These are phyloP conservation scores for Hetaerina americana DNA, from an alignment of 1,140 invertebrate genomes.

Conservation along the genomic window DNA sequence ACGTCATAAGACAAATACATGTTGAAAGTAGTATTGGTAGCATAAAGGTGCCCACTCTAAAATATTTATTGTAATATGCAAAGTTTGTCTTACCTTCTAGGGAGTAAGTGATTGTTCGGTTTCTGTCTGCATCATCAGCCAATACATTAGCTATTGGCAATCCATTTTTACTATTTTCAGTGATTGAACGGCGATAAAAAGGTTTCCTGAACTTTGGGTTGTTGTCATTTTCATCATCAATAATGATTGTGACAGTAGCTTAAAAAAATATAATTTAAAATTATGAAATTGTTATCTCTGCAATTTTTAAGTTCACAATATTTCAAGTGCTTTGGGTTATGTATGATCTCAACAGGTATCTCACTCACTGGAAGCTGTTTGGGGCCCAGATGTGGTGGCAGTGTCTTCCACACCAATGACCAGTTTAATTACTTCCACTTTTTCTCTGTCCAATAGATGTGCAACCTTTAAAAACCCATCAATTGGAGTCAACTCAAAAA, in stretches of 20 bases:
- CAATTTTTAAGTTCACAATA: too few relatives aligned
- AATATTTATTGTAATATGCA: background rate
- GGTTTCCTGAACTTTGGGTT: slow-evolving; percentile 69
- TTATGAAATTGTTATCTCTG: slow-evolving; percentile 11
- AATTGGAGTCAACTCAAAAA: slow-evolving; percentile 59
- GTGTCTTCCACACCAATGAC: slow-evolving; percentile 71
- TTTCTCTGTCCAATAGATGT: slow-evolving; percentile 65
- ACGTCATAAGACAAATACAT: too few relatives aligned
- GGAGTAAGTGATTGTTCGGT: slow-evolving; percentile 68
- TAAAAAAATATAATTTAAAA: slow-evolving; percentile 17
- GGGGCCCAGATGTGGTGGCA: slow-evolving; percentile 56
- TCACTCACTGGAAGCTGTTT: slow-evolving; percentile 51
- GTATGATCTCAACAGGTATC: background rate
- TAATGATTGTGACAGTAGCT: slow-evolving; percentile 57
- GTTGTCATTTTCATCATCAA: slow-evolving; percentile 86
- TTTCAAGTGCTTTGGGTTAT: too few relatives aligned
- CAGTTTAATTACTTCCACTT: slow-evolving; percentile 63
- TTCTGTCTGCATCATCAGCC: slow-evolving; percentile 79
- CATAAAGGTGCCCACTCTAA: too few relatives aligned
- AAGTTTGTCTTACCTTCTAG: slow-evolving; percentile 44
- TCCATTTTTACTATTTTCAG: slow-evolving; percentile 80
- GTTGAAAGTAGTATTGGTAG: too few relatives aligned
- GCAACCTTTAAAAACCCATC: slow-evolving; percentile 56
- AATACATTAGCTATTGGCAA: slow-evolving; percentile 64
- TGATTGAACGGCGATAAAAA: slow-evolving; percentile 63